Evolutionary conservation across 2,113 vertebrate genomes (phyloP).

Genomic region (Himantopus leucocephalus): DNA sequence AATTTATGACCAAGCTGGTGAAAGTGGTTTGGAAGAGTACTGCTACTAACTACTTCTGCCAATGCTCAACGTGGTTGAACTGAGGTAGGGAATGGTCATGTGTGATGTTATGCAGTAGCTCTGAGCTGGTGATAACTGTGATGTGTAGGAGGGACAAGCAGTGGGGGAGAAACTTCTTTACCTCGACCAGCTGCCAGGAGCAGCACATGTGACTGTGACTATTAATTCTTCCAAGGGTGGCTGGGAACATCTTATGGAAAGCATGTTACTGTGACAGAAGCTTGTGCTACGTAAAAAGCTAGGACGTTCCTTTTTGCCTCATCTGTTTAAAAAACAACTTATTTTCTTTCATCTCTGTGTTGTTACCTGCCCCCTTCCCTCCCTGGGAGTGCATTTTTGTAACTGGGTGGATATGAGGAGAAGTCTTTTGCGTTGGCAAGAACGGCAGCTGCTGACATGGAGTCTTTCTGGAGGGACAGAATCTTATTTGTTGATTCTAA

Average conservation of each 20-base stretch:
- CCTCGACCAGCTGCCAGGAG: neutral
- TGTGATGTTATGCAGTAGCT: neutral
- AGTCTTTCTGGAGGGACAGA: neutral
- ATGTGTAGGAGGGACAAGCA: neutral
- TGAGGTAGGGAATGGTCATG: neutral
- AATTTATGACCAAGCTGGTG: neutral
- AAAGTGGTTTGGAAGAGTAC: neutral
- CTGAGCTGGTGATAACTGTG: neutral
- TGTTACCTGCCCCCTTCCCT: neutral
- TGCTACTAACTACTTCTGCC: neutral
- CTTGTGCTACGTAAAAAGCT: neutral
- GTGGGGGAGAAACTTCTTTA: neutral
- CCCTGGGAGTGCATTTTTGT: neutral
- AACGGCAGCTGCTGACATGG: neutral
- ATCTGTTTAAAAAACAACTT: neutral
- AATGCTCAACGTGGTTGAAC: neutral
- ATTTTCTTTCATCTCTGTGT: neutral
- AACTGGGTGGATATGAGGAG: neutral
- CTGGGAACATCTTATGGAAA: neutral
- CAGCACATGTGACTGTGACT: neutral
- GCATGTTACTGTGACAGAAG: neutral
- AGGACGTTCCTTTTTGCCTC: neutral
- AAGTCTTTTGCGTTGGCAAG: neutral
- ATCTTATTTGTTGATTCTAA: slow-evolving; percentile 9
- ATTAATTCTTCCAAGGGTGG: neutral